Evolutionary conservation across 53 echinoderm and acorn worm species (phyloP).

Genomic region (Temnopleurus reevesii): DNA sequence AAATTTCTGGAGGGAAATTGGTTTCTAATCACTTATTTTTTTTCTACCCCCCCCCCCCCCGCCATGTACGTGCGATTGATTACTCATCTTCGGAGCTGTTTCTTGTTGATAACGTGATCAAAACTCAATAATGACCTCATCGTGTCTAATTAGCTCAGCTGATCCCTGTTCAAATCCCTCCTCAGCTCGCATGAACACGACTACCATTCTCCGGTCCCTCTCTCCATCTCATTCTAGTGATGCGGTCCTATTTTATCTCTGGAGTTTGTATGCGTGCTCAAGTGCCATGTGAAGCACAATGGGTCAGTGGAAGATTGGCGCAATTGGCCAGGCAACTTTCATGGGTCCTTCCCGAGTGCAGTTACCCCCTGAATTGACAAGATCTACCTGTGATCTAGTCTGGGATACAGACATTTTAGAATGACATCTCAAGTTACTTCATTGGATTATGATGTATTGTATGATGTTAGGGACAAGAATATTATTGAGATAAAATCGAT

Average conservation of each 20-base stretch:
- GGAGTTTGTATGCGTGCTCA: slow-evolving; percentile 42
- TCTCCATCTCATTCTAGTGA: background rate
- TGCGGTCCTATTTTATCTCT: background rate
- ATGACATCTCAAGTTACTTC: too few species aligned
- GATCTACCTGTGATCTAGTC: background rate
- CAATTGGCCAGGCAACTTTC: slow-evolving; percentile 30
- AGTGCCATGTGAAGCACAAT: slow-evolving; percentile 32
- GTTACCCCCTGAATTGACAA: slow-evolving; percentile 27
- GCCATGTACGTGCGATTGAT: background rate
- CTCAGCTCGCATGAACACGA: background rate
- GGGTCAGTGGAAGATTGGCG: slow-evolving; percentile 19
- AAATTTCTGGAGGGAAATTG: background rate
- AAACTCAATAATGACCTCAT: slow-evolving; percentile 40
- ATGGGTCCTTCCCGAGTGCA: slow-evolving; percentile 19
- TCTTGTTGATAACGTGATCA: slow-evolving; percentile 10
- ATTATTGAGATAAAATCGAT: too few species aligned
- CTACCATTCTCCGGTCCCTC: background rate
- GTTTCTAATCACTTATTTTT: background rate
- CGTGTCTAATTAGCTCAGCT: slow-evolving; percentile 45
- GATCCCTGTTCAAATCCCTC: slow-evolving; percentile 26
- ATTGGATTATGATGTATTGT: too few species aligned
- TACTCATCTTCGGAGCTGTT: slow-evolving; percentile 5
- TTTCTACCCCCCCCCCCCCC: background rate
- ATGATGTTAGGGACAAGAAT: too few species aligned
- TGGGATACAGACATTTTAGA: background rate